A percentile compares a stretch with the other conserved stretches of the same genome.
phyloP scores from a whole-genome alignment of 2,113 vertebrate species.

The Halcyon malimbica region DNA sequence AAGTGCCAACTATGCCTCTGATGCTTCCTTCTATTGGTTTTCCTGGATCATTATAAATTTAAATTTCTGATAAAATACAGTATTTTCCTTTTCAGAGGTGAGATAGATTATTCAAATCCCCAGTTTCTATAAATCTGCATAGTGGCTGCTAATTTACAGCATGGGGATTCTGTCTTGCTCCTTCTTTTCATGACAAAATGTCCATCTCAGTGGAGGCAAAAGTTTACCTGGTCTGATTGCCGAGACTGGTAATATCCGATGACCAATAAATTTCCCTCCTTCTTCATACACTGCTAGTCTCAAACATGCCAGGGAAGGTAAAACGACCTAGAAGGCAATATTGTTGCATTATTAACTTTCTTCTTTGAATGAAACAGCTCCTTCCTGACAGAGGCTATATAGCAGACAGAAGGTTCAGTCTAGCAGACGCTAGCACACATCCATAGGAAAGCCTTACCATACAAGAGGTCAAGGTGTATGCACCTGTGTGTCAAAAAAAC shows the following conservation, averaged over 20 bases:
- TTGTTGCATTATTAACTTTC: background rate
- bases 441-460: background rate
- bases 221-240: constrained; percentile 91
- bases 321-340: constrained; percentile 82
- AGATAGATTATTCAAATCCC: background rate
- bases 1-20: background rate
- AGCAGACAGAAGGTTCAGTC: background rate
- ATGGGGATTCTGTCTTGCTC: background rate
- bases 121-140: background rate
- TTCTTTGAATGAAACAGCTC: background rate
- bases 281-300: constrained; percentile 96
- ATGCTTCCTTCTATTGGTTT: background rate
- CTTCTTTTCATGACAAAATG: background rate
- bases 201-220: background rate
- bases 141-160: background rate
- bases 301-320: constrained; percentile 91
- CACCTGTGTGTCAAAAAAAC: background rate
- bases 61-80: background rate
- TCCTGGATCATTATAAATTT: background rate
- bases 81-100: background rate
- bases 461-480: background rate
- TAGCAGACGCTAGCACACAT: background rate
- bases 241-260: constrained; percentile 93
- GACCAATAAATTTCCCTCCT: constrained; percentile 96
- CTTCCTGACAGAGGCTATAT: background rate